Evolutionary conservation across 2,888 invertebrate genomes (phyloP).

Genomic region (Acronicta alni): DNA sequence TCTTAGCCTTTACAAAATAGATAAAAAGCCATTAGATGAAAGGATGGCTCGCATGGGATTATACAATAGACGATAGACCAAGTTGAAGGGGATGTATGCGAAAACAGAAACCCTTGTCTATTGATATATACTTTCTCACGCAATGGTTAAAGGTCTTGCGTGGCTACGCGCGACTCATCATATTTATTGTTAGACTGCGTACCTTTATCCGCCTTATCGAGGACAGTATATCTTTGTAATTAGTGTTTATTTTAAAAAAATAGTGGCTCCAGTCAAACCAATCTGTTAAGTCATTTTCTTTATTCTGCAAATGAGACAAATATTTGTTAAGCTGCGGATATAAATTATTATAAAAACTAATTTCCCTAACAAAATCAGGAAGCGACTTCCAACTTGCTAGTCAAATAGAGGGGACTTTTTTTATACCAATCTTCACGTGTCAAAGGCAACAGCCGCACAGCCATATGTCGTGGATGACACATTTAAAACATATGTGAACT

Average conservation of each 20-base stretch:
- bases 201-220: constrained; percentile 36
- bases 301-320: constrained; percentile 7
- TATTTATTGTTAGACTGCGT: constrained; percentile 23
- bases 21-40: constrained; percentile 76
- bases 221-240: constrained; percentile 34
- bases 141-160: constrained; percentile 59
- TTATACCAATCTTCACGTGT: constrained; percentile 50
- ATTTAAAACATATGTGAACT: constrained; percentile 73
- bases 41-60: constrained; percentile 68
- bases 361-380: constrained; percentile 61
- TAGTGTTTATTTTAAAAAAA: constrained; percentile 15
- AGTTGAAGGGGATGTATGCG: constrained; percentile 69
- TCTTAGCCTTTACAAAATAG: constrained; percentile 73
- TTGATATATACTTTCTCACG: constrained; percentile 78
- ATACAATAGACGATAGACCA: constrained; percentile 64
- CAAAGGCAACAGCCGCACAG: constrained; percentile 56
- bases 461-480: constrained; percentile 77
- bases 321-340: constrained; percentile 8
- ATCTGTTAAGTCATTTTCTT: background rate
- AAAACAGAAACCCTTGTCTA: constrained; percentile 69
- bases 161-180: constrained; percentile 50
- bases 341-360: constrained; percentile 25
- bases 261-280: background rate
- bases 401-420: constrained; percentile 66
- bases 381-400: constrained; percentile 69